Evolutionary conservation across 1,140 invertebrate species (phyloP), one percentile per base, ranked within the genome.

Genomic region (Aethina tumida): DNA sequence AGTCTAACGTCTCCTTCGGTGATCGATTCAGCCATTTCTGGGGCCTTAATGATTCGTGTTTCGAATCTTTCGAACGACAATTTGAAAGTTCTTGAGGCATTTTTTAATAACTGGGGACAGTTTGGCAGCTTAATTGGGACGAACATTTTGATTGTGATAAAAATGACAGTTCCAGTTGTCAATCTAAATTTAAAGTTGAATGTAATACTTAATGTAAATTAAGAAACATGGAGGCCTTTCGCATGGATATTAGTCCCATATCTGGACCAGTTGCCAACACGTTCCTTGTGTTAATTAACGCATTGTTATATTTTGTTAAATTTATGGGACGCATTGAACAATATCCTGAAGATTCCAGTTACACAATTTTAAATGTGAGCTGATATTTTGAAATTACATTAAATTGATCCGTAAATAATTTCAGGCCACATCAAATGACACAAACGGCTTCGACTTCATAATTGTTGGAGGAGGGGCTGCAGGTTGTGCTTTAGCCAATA

Each of bases 11-110:
- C 95, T 50, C 96, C 96, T 68, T 99, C 96, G 28, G 87, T 84
- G 17, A 99, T 83, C 38, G 94, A 98, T 58, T 99, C 96, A 1
- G 96, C 90, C 65, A 99, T 97, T 25, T 84, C 69, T 13, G 95
- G 95, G 10, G 84, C 84, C 44, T 73, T 72, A 15, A 92, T 78
- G 45, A 79, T 70, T 63, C 74, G 75, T 40, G 77, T 60, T 43
- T 83, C 83, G 35, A 63, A 64, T 8, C 72, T 52, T 38, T 63
- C 56, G 34, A 39, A 29, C 28, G 41, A 54, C 24, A 45, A 27
- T 30, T 43, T 29, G 36, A 52, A 50, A 37, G 46, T 45, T 14
- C 46, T 39, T 43, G n/a, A n/a, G n/a, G n/a, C n/a, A n/a, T n/a
- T n/a, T n/a, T n/a, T n/a, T n/a, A n/a, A n/a, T n/a, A n/a, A n/a